Base-by-base conservation (phyloP, 2,888 invertebrate genomes). In the Arctia plantaginis region DNA sequence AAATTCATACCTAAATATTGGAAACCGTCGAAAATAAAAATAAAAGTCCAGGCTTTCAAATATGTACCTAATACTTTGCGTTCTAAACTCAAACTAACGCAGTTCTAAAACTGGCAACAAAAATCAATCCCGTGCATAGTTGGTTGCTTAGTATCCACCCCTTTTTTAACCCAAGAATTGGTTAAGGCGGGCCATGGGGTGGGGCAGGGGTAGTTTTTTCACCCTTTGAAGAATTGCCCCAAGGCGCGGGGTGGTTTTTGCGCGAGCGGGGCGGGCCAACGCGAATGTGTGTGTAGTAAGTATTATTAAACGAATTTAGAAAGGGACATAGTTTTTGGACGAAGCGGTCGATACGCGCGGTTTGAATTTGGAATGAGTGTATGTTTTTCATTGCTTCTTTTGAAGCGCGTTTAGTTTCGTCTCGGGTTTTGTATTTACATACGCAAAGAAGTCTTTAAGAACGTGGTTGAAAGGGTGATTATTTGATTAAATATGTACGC, bases 191-290 rank as follows among this genome's bases (percentile, higher is more conserved):
- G 92, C 88, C 85, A 82, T 78, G 84, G 87, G 85, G 82, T 89
- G 88, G 86, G 87, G 86, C 75, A 81, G 82, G 81, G 84, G 79
- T 77, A 92, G 92, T 95, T 95, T 95, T 95, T 95, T 94, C 94
- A 92, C 95, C 95, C 95, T 94, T 95, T 94, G 95, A 95, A 95
- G 95, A 95, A 95, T 95, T 94, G 94, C 94, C 94, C 94, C 90
- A 94, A 94, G 94, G 94, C 94, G 90, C 89, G 91, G 90, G 93
- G 94, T 86, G 90, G 91, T 90, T 90, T 91, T 89, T 88, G 88
- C 88, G 85, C 86, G 87, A 85, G 85, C 86, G 89, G 88, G 90
- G 86, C 86, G 86, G 85, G 83, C 83, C 86, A 76, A 77, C 82
- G 84, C 84, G 81, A 83, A 83, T 90, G 91, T 92, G 93, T 90